phyloP scores from a whole-genome alignment of 35 echinoderm and acorn worm species.

The Anneissia japonica region DNA sequence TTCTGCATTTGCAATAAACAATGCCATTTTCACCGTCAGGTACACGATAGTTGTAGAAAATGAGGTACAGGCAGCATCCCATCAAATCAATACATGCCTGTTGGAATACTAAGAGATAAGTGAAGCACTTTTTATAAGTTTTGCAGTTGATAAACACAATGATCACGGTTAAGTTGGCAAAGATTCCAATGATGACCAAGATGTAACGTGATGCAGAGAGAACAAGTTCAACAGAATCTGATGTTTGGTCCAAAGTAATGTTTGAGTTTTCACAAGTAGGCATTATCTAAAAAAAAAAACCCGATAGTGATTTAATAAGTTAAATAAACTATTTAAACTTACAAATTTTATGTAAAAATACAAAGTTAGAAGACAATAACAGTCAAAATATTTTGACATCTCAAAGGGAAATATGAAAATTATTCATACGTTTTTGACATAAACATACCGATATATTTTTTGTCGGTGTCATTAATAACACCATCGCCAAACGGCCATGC shows the following conservation, averaged over 20 bases:
- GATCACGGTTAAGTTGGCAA: not conserved
- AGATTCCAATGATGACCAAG: not conserved
- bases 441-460: no score
- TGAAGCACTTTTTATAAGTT: not conserved
- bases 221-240: not conserved
- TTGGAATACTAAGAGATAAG: not conserved
- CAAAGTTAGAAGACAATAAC: no score
- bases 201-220: not conserved
- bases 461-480: no score
- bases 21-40: not conserved
- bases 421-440: no score
- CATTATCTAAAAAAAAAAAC: no score
- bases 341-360: no score
- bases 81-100: not conserved
- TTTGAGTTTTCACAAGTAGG: not conserved
- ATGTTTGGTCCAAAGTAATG: not conserved
- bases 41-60: not conserved
- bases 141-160: not conserved
- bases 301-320: no score
- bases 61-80: not conserved
- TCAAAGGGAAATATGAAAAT: no score
- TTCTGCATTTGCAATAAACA: not conserved
- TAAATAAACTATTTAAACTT: no score
- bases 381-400: no score
- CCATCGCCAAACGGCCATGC: no score